phyloP scores from a whole-genome alignment of 2,888 invertebrate genomes.

The Trissoscelio sp. region DNA sequence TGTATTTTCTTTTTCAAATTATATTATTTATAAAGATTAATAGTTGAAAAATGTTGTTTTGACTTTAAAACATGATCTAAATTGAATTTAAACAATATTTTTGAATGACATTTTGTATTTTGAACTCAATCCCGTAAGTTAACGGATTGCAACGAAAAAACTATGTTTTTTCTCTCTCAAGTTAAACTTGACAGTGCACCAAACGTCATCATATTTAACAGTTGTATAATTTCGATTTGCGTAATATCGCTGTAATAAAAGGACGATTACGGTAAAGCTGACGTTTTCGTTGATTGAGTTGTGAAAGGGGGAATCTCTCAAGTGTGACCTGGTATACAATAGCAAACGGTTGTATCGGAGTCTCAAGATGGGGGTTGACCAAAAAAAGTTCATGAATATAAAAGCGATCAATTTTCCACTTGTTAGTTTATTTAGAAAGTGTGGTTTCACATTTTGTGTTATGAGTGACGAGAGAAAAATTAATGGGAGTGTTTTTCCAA shows the following conservation, averaged over 20 bases:
- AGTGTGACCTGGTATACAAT: not conserved
- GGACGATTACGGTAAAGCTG: constrained; percentile 75
- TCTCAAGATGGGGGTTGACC: not conserved
- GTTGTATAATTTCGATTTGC: constrained; percentile 67
- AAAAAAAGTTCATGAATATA: constrained; percentile 23
- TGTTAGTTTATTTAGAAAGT: constrained; percentile 25
- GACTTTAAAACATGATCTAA: too few species aligned
- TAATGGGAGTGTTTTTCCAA: not conserved
- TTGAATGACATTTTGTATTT: too few species aligned
- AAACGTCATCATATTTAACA: constrained; percentile 38
- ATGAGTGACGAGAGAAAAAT: constrained; percentile 7
- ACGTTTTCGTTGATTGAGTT: constrained; percentile 67
- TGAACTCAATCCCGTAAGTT: constrained; percentile 33
- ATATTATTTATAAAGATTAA: too few species aligned
- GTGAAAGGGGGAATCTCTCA: constrained; percentile 26
- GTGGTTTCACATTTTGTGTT: constrained; percentile 6
- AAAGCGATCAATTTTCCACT: constrained; percentile 36
- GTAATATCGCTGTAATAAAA: constrained; percentile 75
- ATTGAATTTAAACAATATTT: too few species aligned
- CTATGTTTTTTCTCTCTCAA: not conserved
- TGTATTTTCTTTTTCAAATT: too few species aligned
- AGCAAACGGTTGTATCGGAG: not conserved
- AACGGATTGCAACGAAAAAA: constrained; percentile 29
- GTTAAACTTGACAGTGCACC: constrained; percentile 44
- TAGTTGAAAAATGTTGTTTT: too few species aligned